A percentile compares a stretch with the other conserved stretches of the same genome.
phyloP scores from a whole-genome alignment of 2,113 vertebrate species.

The Lontra canadensis region DNA sequence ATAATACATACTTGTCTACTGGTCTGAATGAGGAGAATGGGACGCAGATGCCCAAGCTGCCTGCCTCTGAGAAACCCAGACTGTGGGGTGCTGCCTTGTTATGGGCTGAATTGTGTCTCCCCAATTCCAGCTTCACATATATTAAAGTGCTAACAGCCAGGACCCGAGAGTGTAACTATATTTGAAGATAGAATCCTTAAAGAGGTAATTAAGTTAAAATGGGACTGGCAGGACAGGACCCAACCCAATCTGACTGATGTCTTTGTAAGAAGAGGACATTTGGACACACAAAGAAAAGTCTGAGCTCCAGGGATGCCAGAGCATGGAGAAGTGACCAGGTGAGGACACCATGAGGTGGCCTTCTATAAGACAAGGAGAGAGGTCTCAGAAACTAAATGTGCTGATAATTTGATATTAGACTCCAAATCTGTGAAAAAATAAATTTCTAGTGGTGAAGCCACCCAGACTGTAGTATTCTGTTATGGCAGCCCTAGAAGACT shows the following conservation, averaged over 20 bases:
- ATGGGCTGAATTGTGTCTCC: neutral
- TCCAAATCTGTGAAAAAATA: neutral
- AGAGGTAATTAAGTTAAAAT: neutral
- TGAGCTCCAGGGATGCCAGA: neutral
- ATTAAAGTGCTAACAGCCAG: neutral
- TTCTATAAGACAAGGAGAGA: neutral
- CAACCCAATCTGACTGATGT: neutral
- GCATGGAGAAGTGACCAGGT: neutral
- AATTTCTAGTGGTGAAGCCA: neutral
- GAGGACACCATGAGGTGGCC: neutral
- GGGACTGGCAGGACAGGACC: neutral
- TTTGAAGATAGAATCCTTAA: neutral
- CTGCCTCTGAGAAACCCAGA: neutral
- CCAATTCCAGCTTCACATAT: neutral
- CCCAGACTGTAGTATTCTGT: neutral
- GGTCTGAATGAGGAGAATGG: neutral
- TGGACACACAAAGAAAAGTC: neutral
- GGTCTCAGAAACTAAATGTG: neutral
- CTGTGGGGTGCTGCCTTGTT: neutral
- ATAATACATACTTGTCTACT: constrained; percentile 55
- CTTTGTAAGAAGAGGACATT: neutral
- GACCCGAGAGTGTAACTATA: neutral
- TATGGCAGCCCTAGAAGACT: neutral
- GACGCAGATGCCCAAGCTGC: neutral
- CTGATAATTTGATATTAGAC: neutral